Evolutionary conservation across 2,797 vertebrate species (phyloP).

Genomic region (Rhincodon typus): DNA sequence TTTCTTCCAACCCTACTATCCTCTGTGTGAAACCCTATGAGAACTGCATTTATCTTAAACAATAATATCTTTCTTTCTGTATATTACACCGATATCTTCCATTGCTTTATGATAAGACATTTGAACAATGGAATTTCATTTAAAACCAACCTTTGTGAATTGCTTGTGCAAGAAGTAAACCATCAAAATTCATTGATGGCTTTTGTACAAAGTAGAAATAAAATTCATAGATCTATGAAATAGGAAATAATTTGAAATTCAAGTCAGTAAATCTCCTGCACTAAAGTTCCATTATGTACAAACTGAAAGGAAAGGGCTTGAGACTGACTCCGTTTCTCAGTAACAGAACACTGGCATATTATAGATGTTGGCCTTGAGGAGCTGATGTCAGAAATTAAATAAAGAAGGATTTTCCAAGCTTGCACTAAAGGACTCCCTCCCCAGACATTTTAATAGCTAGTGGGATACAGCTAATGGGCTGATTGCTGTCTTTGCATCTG

Average conservation of each 20-base stretch:
- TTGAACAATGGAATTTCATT: neutral
- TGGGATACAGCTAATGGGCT: neutral
- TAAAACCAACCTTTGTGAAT: neutral
- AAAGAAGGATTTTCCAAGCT: neutral
- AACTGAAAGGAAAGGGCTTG: neutral
- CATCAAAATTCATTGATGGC: neutral
- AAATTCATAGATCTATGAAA: neutral
- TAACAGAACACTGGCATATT: neutral
- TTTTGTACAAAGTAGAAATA: neutral
- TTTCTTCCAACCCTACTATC: neutral
- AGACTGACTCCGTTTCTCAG: neutral
- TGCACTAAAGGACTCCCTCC: neutral
- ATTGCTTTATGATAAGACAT: neutral
- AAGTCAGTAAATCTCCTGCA: neutral
- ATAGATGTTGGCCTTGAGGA: neutral
- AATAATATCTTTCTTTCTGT: neutral
- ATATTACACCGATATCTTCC: neutral
- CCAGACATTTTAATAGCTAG: neutral
- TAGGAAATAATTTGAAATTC: neutral
- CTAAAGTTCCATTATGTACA: neutral
- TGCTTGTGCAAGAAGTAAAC: too few species aligned
- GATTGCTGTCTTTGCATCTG: neutral
- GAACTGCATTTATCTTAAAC: neutral
- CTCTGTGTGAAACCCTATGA: neutral
- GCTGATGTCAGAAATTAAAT: neutral